Conservation (phyloP, 2,888 invertebrate genomes). For the Coenonympha arcania region DNA sequence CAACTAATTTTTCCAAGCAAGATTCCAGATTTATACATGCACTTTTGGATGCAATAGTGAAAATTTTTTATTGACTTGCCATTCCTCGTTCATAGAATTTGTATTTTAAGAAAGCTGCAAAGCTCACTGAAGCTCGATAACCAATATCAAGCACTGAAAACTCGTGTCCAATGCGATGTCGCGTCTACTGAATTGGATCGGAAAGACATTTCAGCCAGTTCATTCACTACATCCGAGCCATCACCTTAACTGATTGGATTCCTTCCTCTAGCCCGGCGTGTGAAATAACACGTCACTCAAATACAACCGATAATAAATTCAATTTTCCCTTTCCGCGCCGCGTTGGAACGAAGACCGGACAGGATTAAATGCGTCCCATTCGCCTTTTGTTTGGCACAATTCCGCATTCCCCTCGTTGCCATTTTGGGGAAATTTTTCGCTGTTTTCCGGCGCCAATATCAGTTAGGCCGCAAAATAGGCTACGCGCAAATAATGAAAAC, state of each 20-base stretch:
- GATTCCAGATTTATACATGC: too few species aligned
- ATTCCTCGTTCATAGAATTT: too few species aligned
- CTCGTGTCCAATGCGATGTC: constrained; percentile 14
- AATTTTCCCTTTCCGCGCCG: constrained; percentile 62
- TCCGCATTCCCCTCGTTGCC: constrained; percentile 41
- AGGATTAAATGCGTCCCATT: constrained; percentile 67
- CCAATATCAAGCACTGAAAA: constrained; percentile 18
- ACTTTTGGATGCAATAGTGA: too few species aligned
- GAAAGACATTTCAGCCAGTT: constrained; percentile 57
- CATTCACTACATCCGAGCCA: constrained; percentile 43
- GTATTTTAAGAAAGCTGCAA: neutral
- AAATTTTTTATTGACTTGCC: too few species aligned
- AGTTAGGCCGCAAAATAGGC: constrained; percentile 20
- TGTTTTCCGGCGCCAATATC: constrained; percentile 32
- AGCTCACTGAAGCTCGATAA: neutral
- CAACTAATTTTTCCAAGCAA: too few species aligned
- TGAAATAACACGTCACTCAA: constrained; percentile 74
- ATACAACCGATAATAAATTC: constrained; percentile 73
- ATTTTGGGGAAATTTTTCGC: constrained; percentile 39
- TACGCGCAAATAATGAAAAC: constrained; percentile 22
- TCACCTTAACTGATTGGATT: constrained; percentile 67
- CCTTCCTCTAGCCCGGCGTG: constrained; percentile 50
- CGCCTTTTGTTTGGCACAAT: constrained; percentile 67
- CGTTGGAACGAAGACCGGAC: constrained; percentile 57
- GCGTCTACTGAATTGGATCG: constrained; percentile 34